Percentiles rank a stretch among this genome's conserved stretches.
These are phyloP conservation scores for Cepaea nemoralis DNA, from an alignment of 1,140 invertebrate species.

Conservation along the genomic window DNA sequence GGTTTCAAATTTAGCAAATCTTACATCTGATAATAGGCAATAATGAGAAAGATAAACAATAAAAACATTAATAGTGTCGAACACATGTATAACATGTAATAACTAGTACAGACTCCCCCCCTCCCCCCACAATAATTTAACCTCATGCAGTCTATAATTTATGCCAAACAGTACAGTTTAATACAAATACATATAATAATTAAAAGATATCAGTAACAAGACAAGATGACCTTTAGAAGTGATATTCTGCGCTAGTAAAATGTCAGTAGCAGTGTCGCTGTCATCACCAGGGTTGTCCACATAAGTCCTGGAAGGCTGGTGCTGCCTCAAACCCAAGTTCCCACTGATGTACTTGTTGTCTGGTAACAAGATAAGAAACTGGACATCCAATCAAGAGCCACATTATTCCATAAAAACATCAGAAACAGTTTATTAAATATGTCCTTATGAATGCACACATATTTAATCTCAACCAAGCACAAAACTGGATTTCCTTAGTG, in stretches of 20 bases:
- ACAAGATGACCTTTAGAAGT: slow-evolving; percentile 27
- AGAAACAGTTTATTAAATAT: too few relatives aligned
- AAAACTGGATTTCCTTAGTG: slow-evolving; percentile 11
- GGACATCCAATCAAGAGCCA: background rate
- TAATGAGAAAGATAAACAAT: too few relatives aligned
- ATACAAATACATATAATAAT: background rate
- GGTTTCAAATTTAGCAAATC: too few relatives aligned
- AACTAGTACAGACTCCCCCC: too few relatives aligned
- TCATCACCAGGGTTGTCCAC: slow-evolving; percentile 51
- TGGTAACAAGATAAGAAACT: background rate
- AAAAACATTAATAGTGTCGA: too few relatives aligned
- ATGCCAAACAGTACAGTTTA: too few relatives aligned
- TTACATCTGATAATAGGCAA: too few relatives aligned
- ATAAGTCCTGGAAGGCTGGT: background rate
- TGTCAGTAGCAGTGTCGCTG: slow-evolving; percentile 60
- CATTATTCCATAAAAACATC: too few relatives aligned
- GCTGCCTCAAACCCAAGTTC: slow-evolving; percentile 10
- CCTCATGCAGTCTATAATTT: too few relatives aligned
- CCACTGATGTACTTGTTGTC: slow-evolving; percentile 38
- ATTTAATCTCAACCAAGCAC: background rate
- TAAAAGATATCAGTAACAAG: background rate
- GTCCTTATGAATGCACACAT: background rate
- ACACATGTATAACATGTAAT: too few relatives aligned
- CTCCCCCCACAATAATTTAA: too few relatives aligned
- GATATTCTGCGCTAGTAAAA: slow-evolving; percentile 46